phyloP scores from a whole-genome alignment of 2,113 vertebrate species.

The Chloebia gouldiae region DNA sequence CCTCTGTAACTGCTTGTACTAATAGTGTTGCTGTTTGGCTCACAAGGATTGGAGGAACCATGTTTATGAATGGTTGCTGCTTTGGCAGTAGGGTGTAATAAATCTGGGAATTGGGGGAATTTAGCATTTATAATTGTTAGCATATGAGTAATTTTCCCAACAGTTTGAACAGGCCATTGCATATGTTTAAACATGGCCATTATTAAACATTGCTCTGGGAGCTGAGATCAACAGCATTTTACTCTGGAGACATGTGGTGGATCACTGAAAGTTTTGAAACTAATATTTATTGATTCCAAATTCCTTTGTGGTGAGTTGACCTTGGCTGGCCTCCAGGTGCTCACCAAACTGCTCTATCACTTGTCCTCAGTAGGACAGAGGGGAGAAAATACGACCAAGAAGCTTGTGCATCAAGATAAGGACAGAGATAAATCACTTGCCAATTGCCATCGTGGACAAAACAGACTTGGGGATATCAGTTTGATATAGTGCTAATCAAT shows the following conservation, averaged over 20 bases:
- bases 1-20: background rate
- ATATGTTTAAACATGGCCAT: background rate
- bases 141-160: background rate
- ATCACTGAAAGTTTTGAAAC: background rate
- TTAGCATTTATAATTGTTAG: background rate
- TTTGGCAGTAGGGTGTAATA: background rate
- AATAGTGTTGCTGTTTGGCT: background rate
- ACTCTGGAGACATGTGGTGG: background rate
- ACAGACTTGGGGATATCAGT: background rate
- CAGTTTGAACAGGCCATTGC: background rate
- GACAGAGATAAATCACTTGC: background rate
- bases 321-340: background rate
- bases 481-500: background rate
- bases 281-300: background rate
- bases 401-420: background rate
- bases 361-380: background rate
- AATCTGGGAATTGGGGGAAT: background rate
- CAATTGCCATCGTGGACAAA: background rate
- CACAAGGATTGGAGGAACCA: background rate
- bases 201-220: background rate
- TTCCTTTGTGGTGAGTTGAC: background rate
- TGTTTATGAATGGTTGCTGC: rapidly evolving
- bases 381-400: background rate
- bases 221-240: background rate
- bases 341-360: background rate